A percentile compares a stretch with the other conserved stretches of the same genome.
phyloP scores from a whole-genome alignment of 2,797 vertebrate genomes.

The Lepus townsendii region DNA sequence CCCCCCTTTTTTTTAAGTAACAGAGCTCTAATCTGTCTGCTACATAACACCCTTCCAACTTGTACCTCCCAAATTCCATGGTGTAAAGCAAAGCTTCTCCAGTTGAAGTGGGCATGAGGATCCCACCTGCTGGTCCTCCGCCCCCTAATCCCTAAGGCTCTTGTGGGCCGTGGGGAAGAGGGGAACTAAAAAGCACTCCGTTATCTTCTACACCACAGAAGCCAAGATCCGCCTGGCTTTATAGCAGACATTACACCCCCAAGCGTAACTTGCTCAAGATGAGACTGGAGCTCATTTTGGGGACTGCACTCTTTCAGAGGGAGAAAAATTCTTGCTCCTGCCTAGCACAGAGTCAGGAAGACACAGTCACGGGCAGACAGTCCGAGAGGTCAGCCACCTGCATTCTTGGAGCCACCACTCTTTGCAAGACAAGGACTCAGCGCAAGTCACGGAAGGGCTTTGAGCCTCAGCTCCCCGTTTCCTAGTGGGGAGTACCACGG shows the following conservation, averaged over 20 bases:
- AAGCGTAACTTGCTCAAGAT: not conserved
- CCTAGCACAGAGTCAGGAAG: not conserved
- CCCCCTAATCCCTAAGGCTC: not conserved
- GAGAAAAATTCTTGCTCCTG: not conserved
- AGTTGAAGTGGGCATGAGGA: no score
- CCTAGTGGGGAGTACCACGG: not conserved
- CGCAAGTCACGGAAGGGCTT: accelerated
- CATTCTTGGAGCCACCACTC: not conserved
- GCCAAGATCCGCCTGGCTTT: not conserved
- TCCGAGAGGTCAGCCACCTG: not conserved
- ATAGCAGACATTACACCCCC: slow-evolving; percentile 9
- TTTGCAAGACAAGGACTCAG: not conserved
- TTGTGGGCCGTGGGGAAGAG: not conserved
- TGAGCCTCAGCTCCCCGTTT: not conserved
- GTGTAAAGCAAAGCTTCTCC: not conserved
- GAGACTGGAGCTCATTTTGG: not conserved
- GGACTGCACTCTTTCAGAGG: not conserved
- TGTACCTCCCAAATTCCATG: not conserved
- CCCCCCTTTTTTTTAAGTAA: not conserved
- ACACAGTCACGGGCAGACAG: not conserved
- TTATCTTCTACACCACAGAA: not conserved
- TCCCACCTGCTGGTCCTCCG: not conserved
- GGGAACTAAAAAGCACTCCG: not conserved
- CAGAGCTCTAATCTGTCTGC: not conserved
- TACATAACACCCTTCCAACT: not conserved